Conservation (phyloP, 2,113 vertebrate genomes). For the Brienomyrus brachyistius region DNA sequence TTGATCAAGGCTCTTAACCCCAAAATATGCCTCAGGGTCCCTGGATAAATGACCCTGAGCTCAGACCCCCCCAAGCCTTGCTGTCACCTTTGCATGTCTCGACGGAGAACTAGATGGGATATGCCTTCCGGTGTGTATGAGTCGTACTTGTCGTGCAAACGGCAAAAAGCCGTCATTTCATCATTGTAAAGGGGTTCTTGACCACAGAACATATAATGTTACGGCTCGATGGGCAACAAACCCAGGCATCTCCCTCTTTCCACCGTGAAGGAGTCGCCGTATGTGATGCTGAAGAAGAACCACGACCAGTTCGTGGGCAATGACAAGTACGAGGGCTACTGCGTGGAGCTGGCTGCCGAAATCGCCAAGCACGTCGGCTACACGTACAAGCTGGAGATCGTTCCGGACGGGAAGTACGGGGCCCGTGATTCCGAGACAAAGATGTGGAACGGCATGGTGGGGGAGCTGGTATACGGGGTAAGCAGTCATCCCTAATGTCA, state of each 20-base stretch:
- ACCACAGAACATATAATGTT: background rate
- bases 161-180: background rate
- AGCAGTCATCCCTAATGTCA: constrained; percentile 40
- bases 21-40: background rate
- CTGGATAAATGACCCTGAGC: background rate
- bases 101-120: background rate
- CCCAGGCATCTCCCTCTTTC: background rate
- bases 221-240: background rate
- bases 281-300: constrained; percentile 98
- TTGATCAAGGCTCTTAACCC: background rate
- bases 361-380: constrained; percentile 94
- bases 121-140: background rate
- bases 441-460: constrained; percentile 98
- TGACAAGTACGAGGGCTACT: constrained; percentile 88
- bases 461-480: constrained; percentile 93
- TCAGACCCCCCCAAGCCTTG: background rate
- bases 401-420: constrained; percentile 88
- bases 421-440: constrained; percentile 75
- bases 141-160: background rate
- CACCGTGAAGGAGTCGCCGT: constrained; percentile 80
- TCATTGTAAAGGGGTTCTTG: background rate
- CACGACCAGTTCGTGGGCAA: constrained; percentile 89
- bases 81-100: background rate
- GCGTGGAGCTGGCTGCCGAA: constrained; percentile 86
- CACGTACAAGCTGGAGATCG: constrained; percentile 82